Base-by-base conservation (phyloP, 2,797 vertebrate genomes). In the Catostomus latipinnis region DNA sequence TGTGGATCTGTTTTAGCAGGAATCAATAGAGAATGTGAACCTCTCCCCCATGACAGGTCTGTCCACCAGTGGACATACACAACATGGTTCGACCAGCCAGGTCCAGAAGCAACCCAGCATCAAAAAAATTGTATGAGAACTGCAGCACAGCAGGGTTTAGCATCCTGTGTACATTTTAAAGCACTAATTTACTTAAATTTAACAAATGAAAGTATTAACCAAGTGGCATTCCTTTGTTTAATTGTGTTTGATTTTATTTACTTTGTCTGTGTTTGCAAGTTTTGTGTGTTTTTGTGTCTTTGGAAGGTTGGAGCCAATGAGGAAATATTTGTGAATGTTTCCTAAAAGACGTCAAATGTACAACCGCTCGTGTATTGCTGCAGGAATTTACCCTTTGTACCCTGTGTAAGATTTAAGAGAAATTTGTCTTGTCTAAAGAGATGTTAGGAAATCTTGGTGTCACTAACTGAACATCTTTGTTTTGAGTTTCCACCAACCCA, bases 31-130 rank as follows among this genome's bases (percentile, higher is more conserved):
- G 92, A 98, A 98, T 9, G 96, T 97, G 88, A 97, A 99, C 90
- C 93, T 99, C 75, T 99, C 97, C 8, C 97, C 97, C 22, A 96
- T 94, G 83, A 92, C 96, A 0, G 95, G 95, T 67, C 95, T 98
- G 87, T 89, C 96, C 91, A 96, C 93, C 76, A 95, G 96, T 57
- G 95, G 96, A 18, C 95, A 97, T 80, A 97, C 95, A 80, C 97
- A 97, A 86, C 97, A 99, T 12, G 97, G 97, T 75, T 98, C 97
- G 1, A 96, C 97, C 79, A 98, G 96, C 92, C 97, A 98, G 89
- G 97, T 99, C 87, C 97, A 98, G 88, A 99, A 99, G 92, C 97
- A 99, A 90, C 96, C 96, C 88, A 97, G 96, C 91, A 96, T 97
- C 88, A 99, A 99, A 92, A 99, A 99, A 94, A 97, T 98, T 0